Conservation (phyloP, 2,888 invertebrate species). For the Agonopterix subpropinquella region DNA sequence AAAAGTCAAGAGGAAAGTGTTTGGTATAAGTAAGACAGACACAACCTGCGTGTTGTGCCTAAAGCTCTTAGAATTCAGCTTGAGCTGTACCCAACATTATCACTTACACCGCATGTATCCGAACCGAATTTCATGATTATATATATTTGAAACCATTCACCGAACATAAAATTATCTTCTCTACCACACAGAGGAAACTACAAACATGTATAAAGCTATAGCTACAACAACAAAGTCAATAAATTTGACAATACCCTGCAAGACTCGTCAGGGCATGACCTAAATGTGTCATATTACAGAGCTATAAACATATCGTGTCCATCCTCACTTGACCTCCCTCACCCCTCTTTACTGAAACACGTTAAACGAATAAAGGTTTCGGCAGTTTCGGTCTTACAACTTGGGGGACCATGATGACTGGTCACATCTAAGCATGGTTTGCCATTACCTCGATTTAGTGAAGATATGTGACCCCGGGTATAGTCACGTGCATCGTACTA, state of each 20-base stretch:
- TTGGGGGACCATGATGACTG: conserved; percentile 16
- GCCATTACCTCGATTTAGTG: conserved; percentile 40
- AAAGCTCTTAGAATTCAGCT: too few species aligned
- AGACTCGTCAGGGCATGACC: conserved; percentile 36
- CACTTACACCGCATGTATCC: too few species aligned
- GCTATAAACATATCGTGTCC: conserved; percentile 48
- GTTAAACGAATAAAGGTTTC: background rate
- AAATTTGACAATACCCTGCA: conserved; percentile 27
- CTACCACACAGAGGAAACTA: too few species aligned
- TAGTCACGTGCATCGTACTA: conserved; percentile 24
- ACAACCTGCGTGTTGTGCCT: too few species aligned
- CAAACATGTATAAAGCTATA: background rate
- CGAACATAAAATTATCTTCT: too few species aligned
- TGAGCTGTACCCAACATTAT: too few species aligned
- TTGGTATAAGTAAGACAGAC: too few species aligned
- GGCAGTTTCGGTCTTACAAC: background rate
- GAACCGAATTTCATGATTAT: too few species aligned
- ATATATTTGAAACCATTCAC: too few species aligned
- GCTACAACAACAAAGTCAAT: conserved; percentile 15
- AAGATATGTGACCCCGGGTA: conserved; percentile 38
- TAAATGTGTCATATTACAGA: conserved; percentile 50
- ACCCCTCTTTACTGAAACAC: background rate
- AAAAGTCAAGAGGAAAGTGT: too few species aligned
- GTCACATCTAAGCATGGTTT: conserved; percentile 22
- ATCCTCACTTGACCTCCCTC: conserved; percentile 18